These are phyloP conservation scores for Tokudaia tokunoshimensis DNA, from an alignment of 2,797 vertebrate species.

Conservation along the genomic window DNA sequence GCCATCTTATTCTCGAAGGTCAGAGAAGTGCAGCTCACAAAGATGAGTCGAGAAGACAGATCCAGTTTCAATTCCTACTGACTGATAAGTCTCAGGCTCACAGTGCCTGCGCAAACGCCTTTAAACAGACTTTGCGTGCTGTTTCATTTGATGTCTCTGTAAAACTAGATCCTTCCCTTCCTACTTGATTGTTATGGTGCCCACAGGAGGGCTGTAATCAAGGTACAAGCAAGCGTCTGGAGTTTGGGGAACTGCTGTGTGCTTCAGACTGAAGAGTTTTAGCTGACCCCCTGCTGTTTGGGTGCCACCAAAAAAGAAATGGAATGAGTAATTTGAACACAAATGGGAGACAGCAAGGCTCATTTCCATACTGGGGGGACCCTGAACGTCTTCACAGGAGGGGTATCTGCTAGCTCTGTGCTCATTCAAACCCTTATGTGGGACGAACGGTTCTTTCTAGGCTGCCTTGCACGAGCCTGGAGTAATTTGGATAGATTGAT, in stretches of 20 bases:
- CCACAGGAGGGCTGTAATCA: neutral
- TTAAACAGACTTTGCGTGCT: neutral
- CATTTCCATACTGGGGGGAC: conserved; percentile 41
- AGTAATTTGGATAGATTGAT: conserved; percentile 88
- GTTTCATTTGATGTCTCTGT: neutral
- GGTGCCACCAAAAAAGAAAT: conserved; percentile 62
- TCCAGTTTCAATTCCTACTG: neutral
- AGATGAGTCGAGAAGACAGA: neutral
- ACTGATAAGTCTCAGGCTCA: neutral
- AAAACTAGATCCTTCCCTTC: neutral
- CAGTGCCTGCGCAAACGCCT: neutral
- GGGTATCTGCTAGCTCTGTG: conserved; percentile 69
- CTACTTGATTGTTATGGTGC: neutral
- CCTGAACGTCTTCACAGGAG: conserved; percentile 71
- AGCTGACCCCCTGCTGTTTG: conserved; percentile 64
- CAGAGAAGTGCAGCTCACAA: too few species aligned
- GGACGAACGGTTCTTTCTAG: conserved; percentile 76
- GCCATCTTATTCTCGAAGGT: neutral
- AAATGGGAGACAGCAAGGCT: conserved; percentile 26
- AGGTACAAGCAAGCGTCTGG: neutral
- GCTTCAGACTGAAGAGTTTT: conserved; percentile 44
- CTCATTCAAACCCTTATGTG: conserved; percentile 68
- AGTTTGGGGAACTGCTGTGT: neutral
- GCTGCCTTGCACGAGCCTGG: conserved; percentile 77
- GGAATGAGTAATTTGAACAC: conserved; percentile 74